phyloP scores from a whole-genome alignment of 2,888 invertebrate species.

The Drymonia ruficornis region DNA sequence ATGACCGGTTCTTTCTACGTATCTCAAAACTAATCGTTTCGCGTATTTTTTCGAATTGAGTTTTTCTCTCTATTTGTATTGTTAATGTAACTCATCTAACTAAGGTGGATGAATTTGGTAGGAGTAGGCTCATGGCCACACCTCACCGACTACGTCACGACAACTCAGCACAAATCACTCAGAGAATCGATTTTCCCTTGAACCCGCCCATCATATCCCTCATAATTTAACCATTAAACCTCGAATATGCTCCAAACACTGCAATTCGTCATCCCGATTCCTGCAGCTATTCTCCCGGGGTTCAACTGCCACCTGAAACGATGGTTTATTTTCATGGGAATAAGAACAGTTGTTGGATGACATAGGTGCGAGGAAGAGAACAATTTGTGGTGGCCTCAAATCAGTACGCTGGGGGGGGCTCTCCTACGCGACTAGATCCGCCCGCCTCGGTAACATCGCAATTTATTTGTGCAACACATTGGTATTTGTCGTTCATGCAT shows the following conservation, averaged over 20 bases:
- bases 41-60: background rate
- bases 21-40: background rate
- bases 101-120: no score
- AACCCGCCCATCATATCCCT: constrained; percentile 28
- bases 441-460: constrained; percentile 53
- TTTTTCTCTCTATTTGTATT: no score
- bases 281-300: constrained; percentile 60
- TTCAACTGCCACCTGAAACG: constrained; percentile 52
- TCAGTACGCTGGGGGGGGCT: constrained; percentile 76
- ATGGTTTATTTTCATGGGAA: constrained; percentile 58
- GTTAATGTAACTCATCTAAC: no score
- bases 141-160: no score
- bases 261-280: constrained; percentile 62
- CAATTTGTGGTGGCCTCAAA: constrained; percentile 83
- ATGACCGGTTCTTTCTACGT: no score
- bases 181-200: constrained; percentile 25
- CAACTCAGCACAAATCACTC: constrained; percentile 36
- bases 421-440: constrained; percentile 71
- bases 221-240: constrained; percentile 30
- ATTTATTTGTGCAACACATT: constrained; percentile 55
- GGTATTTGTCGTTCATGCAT: constrained; percentile 11
- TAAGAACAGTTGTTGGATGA: constrained; percentile 67
- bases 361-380: constrained; percentile 70
- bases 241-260: constrained; percentile 35
- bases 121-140: no score